Base-by-base conservation (phyloP, 2,797 vertebrate genomes). In the Crocidura indochinensis region DNA sequence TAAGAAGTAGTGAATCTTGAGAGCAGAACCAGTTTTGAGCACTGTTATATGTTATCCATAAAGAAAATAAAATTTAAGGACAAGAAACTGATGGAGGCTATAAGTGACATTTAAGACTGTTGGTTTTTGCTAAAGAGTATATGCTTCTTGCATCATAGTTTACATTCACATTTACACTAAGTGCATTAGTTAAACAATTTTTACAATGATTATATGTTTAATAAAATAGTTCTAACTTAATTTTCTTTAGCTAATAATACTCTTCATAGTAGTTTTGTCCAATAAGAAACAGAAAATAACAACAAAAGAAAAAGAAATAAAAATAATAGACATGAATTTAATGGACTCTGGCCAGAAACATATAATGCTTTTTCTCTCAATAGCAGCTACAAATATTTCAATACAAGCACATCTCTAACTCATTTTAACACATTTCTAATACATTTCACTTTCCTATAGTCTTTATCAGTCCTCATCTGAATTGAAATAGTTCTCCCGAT, bases 161-260 rank as follows among this genome's bases (percentile, higher is more conserved):
- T 83, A 44, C 62, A 44, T 56, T 75, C 64, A 82, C 17, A 5
- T 26, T 53, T 2, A 64, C 38, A 51, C 49, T 29, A 69, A 80
- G 3, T 11, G 65, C 4, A 26, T 87, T 80, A 38, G 4, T 22
- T 22, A 83, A 68, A 8, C 0, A 78, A 0, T 22, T 85, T 87
- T 72, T 49, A 29, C n/a, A 68, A 19, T 68, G 31, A 68, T 15
- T 2, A 56, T 56, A 56, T 9, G 12, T 78, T 87, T 73, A 2
- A 15, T 27, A 68, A 84, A 79, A 74, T 82, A 10, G 22, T 14
- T 53, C 81, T 31, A 29, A 15, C 31, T 46, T 76, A 72, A 12
- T 87, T 74, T 84, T 11, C 64, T 65, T 94, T 31, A 80, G 62
- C 68, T 82, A 62, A 44, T 24, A 68, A 17, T 53, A 22, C 15